These are phyloP conservation scores for Etheostoma cragini DNA, from an alignment of 2,113 vertebrate species.

Conservation along the genomic window DNA sequence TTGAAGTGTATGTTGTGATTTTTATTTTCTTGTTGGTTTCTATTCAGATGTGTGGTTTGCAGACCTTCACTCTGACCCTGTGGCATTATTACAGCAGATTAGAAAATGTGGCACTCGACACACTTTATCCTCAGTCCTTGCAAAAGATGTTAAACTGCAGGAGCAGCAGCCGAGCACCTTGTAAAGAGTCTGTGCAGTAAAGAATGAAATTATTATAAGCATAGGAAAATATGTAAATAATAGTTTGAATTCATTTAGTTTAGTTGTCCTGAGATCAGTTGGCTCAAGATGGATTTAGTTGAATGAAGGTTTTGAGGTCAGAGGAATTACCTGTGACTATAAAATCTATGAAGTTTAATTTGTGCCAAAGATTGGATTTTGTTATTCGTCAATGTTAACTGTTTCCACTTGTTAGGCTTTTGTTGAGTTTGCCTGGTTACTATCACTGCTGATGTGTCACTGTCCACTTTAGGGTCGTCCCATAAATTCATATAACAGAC, in stretches of 20 bases:
- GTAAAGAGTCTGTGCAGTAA: background rate
- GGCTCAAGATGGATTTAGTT: background rate
- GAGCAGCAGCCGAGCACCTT: slow-evolving; percentile 35
- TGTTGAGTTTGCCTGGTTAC: background rate
- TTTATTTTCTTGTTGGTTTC: slow-evolving; percentile 1
- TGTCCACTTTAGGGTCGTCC: no score
- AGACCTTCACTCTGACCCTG: slow-evolving; percentile 13
- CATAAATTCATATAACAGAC: no score
- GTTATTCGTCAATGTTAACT: background rate
- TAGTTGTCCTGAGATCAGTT: background rate
- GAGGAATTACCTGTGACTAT: background rate
- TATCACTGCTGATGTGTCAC: no score
- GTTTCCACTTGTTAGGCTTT: background rate
- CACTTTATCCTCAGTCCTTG: slow-evolving; percentile 24
- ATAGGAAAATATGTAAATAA: background rate
- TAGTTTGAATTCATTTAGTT: background rate
- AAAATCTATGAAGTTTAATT: background rate
- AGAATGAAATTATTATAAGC: background rate
- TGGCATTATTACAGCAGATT: slow-evolving; percentile 48
- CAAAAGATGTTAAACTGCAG: background rate
- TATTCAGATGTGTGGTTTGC: background rate
- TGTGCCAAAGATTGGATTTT: background rate
- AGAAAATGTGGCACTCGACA: slow-evolving; percentile 21
- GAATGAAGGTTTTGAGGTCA: no score
- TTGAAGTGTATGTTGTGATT: slow-evolving; percentile 9